Evolutionary conservation across 2,888 invertebrate genomes (phyloP).

Genomic region (Himalopsyche tibetana): DNA sequence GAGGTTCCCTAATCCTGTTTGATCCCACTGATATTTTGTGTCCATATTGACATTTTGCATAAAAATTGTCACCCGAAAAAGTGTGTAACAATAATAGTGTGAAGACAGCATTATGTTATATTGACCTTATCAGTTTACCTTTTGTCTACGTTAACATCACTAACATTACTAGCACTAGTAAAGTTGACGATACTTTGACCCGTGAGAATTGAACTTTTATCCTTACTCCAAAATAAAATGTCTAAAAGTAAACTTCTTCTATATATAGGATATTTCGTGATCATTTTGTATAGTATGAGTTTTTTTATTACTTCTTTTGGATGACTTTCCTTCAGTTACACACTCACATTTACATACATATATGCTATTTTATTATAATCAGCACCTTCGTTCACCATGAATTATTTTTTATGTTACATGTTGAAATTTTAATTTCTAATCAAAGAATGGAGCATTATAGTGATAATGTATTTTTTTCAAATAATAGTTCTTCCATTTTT

Average conservation of each 20-base stretch:
- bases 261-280: not conserved
- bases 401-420: too few species aligned
- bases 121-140: slow-evolving; percentile 18
- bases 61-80: not conserved
- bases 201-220: slow-evolving; percentile 4
- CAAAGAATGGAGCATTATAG: too few species aligned
- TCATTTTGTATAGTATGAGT: not conserved
- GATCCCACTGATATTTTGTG: not conserved
- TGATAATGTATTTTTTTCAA: too few species aligned
- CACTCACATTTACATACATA: too few species aligned
- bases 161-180: not conserved
- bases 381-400: too few species aligned
- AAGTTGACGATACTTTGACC: not conserved
- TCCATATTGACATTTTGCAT: slow-evolving; percentile 5
- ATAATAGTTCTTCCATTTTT: too few species aligned
- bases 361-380: too few species aligned
- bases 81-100: not conserved
- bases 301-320: too few species aligned
- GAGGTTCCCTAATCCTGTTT: not conserved
- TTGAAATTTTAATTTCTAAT: too few species aligned
- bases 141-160: not conserved
- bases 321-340: too few species aligned
- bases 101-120: not conserved
- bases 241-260: not conserved
- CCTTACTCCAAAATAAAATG: slow-evolving; percentile 2